Base-by-base conservation (phyloP, 2,113 vertebrate species). In the Neoarius graeffei region DNA sequence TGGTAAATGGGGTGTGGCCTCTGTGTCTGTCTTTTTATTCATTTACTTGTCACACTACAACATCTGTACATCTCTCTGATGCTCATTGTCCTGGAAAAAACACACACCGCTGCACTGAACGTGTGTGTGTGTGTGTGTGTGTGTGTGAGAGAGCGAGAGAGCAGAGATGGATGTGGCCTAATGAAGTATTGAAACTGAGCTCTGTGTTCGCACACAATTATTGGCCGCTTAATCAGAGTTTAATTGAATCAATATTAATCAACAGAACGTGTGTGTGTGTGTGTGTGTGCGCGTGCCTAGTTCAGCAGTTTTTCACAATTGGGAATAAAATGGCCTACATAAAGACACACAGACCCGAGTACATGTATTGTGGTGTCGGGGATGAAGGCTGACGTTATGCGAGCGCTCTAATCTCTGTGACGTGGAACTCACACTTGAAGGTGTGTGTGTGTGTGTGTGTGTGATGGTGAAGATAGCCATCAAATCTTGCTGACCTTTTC, bases 181-280 rank as follows among this genome's bases (percentile, higher is more conserved):
- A 87, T 87, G 56, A 85, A 76, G 67, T 83, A 76, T 83, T 83
- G 73, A 76, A 88, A 84, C 56, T 83, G 59, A 88, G 71, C 86
- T 84, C 17, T 8, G 81, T 83, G 25, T 48, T 69, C 67, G 15
- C 81, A 54, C 86, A 60, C 59, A 83, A 76, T 88, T 84, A 88
- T 76, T 81, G 77, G 48, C 81, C 8, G 13, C 60, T 84, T 88
- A 88, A 88, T 84, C 86, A 83, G 82, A 76, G 48, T 88, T 66
- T 88, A 88, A 88, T 88, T 88, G 59, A 88, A 77, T 84, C 86
- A 87, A 81, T 86, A 86, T 67, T 81, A 86, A 87, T 87, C 86
- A 87, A 25, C 35, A 64, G 66, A 54, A 25, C n/a, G n/a, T n/a
- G n/a, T n/a, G 76, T 66, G 84, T 9, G 30, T 5, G 9, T 60